These are phyloP conservation scores for Phylloscopus collybita DNA, from an alignment of 2,797 vertebrate species.

Conservation along the genomic window DNA sequence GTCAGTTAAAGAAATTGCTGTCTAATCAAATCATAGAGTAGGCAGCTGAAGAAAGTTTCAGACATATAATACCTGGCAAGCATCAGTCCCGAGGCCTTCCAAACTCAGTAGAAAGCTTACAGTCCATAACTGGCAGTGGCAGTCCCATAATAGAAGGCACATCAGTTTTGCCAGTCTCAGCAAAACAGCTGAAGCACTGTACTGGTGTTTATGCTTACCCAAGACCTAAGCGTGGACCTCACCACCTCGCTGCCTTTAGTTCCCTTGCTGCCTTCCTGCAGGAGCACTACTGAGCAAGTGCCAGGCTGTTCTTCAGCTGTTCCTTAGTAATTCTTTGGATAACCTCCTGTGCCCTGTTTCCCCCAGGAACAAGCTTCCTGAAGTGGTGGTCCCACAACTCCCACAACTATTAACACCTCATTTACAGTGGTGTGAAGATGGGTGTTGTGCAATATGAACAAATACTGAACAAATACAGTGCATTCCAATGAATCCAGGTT, in stretches of 20 bases:
- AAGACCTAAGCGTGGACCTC: rapidly evolving
- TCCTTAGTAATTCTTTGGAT: background rate
- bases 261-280: background rate
- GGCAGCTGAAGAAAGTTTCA: background rate
- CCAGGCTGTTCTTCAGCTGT: background rate
- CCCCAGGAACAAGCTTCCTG: background rate
- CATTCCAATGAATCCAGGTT: background rate
- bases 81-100: background rate
- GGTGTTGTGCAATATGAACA: background rate
- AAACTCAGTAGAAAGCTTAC: background rate
- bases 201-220: background rate
- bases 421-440: background rate
- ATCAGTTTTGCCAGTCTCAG: background rate
- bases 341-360: background rate
- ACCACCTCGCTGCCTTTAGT: rapidly evolving
- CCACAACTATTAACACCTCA: background rate
- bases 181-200: background rate
- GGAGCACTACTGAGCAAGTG: rapidly evolving
- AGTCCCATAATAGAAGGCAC: background rate
- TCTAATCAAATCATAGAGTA: background rate
- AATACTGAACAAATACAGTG: background rate
- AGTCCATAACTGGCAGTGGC: background rate
- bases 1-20: background rate
- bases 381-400: background rate
- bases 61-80: background rate